Base-by-base conservation (phyloP, 2,888 invertebrate species). In the Hydroisotoma schaefferi region DNA sequence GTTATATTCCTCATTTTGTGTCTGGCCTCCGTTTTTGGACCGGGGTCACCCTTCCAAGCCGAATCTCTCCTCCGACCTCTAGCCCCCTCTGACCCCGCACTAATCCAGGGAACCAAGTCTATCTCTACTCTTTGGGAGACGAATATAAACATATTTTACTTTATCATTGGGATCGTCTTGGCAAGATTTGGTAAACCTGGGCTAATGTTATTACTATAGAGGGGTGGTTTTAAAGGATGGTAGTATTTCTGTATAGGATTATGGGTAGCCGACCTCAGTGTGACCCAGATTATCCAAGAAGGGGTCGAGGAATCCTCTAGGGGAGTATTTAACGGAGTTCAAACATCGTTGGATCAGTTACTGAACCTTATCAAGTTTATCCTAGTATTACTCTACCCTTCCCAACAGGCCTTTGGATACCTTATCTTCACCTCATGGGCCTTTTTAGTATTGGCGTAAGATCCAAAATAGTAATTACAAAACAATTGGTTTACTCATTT, bases 241-340 rank as follows among this genome's bases (percentile, higher is more conserved):
- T n/a, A n/a, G n/a, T n/a, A n/a, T n/a, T n/a, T n/a, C n/a, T n/a
- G n/a, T n/a, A 18, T 8, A 80, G 81, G 81, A 20, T 71, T 81
- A 37, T 81, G 81, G 81, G 22, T 60, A n/a, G 76, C 79, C 5
- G 81, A 82, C 71, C 70, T 81, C 56, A 76, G 79, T 1, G 77
- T 81, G 22, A 79, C 77, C 12, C 81, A 81, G 72, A 73, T 80
- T 23, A 74, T 81, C 59, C 78, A 81, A 71, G 80, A 81, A 73
- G 73, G 71, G 6, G 78, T 80, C 1, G 70, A 66, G 2, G 80
- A 80, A 63, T 62, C 68, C 2, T 76, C 79, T 64, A 74, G 80
- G 15, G 81, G 81, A 3, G 75, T 77, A 10, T 76, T 81, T 5
- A 77, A 77, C 61, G 81, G 81, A 2, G 80, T 81, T 2, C 81